Base-by-base conservation (phyloP, 1,140 invertebrate genomes). In the Thalassaphorura encarpata region DNA sequence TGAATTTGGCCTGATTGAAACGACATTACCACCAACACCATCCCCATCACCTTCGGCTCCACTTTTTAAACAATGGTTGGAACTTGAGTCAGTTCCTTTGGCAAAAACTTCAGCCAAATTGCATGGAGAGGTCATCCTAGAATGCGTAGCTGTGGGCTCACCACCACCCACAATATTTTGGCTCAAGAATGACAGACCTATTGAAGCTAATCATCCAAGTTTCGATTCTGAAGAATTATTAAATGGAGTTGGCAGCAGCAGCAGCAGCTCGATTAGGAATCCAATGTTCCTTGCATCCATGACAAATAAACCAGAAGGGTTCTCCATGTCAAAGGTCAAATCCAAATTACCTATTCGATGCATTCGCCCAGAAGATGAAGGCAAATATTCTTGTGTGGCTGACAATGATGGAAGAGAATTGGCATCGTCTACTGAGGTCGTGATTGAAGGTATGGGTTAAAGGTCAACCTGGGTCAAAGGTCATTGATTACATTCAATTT, bases 311-410 rank as follows among this genome's bases (percentile, higher is more conserved):
- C 1, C 15, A 27, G 43, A 33, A 19, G 47, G 23, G 8, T 58
- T 54, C 41, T 33, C 54, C 0, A 61, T 85, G 33, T 80, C 77
- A 1, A 76, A 77, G 18, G 74, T 83, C 1, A 70, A 73, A 3
- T 83, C 84, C 0, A 78, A 81, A 42, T 75, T 87, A 23, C 77
- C 83, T 13, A 71, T 86, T 48, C 77, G 79, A 50, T 78, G 80
- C 53, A 71, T 80, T 2, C 67, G 73, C 16, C 73, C 76, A 16
- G 71, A 75, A 2, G 78, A 83, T 57, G 70, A 76, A 56, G 80
- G 78, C 23, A 69, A 73, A 5, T 87, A 83, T 69, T 83, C 81
- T 13, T 91, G 87, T 66, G 76, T 84, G 1, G 85, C 82, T 1
- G 73, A 75, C n/a, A 73, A 80, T 23, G 21, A 31, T 36, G 80